Base-by-base conservation (phyloP, 2,113 vertebrate genomes). In the Sturnus vulgaris region DNA sequence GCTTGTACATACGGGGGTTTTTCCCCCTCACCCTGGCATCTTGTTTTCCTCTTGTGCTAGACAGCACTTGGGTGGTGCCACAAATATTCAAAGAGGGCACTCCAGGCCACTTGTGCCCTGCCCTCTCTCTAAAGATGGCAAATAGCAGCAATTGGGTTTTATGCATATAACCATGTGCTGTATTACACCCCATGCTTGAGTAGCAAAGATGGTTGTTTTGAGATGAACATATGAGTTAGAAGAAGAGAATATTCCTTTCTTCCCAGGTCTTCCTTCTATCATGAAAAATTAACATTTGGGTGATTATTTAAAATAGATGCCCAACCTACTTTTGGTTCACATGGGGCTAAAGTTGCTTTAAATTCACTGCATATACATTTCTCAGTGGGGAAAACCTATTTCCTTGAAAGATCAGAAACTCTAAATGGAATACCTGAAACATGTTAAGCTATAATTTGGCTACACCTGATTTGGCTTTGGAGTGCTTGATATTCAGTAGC, bases 261-360 rank as follows among this genome's bases (percentile, higher is more conserved):
- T 94, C 42, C 63, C 55, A 71, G 19, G 56, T 75, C 72, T 90
- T 93, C 19, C 46, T 82, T 76, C 57, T 57, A 47, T 66, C 31
- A 76, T 82, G 86, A 95, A 94, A 94, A 92, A 88, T 87, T 84
- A 94, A 91, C 75, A 82, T 82, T 92, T 96, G 75, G 46, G 80
- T 92, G 92, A 96, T 93, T 92, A 95, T 96, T 97, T 96, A 93
- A 97, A 97, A 94, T 92, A 93, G 93, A 72, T 94, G 91, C 30
- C 94, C 95, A 96, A 90, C 92, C 92, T 96, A 96, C 73, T 94
- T 96, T 90, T 95, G 44, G 82, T 80, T 96, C 94, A 93, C 90
- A 60, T 84, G 90, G 69, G 88, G 88, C 88, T 94, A 77, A 60
- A 47, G 46, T 93, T 84, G 85, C 71, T 92, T 93, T 93, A 88